A percentile compares a stretch with the other conserved stretches of the same genome.
These are phyloP conservation scores for Tillus elongatus DNA, from an alignment of 2,888 invertebrate genomes.

Conservation along the genomic window DNA sequence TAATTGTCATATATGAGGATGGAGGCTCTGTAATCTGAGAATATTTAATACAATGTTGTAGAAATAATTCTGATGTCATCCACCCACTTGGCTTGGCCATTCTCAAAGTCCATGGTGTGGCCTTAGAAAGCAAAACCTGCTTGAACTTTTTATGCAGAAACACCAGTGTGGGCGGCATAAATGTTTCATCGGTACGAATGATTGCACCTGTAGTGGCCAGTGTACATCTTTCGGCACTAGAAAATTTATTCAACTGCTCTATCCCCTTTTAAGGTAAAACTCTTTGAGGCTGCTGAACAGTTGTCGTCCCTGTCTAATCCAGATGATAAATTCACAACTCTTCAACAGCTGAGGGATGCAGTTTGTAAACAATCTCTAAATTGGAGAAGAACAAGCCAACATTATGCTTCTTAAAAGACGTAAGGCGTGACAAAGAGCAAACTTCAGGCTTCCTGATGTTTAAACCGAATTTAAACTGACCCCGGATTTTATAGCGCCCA, in stretches of 20 bases:
- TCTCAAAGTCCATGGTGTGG: slow-evolving; percentile 32
- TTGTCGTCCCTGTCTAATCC: slow-evolving; percentile 23
- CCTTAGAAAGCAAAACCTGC: slow-evolving; percentile 28
- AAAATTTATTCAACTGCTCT: slow-evolving; percentile 28
- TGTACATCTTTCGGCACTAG: slow-evolving; percentile 33
- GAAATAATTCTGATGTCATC: slow-evolving; percentile 33
- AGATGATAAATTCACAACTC: slow-evolving; percentile 21
- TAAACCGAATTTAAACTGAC: too few relatives aligned
- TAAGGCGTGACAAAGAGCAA: slow-evolving; percentile 21
- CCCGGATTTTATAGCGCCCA: too few relatives aligned
- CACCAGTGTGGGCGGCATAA: slow-evolving; percentile 29
- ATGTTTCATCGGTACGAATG: slow-evolving; percentile 25
- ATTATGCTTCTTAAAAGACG: slow-evolving; percentile 22
- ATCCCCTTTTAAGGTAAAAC: slow-evolving; percentile 22
- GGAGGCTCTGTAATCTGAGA: slow-evolving; percentile 25
- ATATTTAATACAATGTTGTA: slow-evolving; percentile 33
- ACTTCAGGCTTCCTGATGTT: slow-evolving; percentile 22
- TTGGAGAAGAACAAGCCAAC: slow-evolving; percentile 19
- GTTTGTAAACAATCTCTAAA: slow-evolving; percentile 13
- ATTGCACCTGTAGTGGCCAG: slow-evolving; percentile 31
- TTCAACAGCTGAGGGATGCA: slow-evolving; percentile 14
- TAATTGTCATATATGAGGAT: too few relatives aligned
- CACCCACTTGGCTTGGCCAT: slow-evolving; percentile 32
- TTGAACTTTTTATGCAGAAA: slow-evolving; percentile 33
- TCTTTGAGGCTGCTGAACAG: slow-evolving; percentile 20